Evolutionary conservation across 2,888 invertebrate genomes (phyloP), one percentile per base, ranked within the genome.

Genomic region (Timandra comae): DNA sequence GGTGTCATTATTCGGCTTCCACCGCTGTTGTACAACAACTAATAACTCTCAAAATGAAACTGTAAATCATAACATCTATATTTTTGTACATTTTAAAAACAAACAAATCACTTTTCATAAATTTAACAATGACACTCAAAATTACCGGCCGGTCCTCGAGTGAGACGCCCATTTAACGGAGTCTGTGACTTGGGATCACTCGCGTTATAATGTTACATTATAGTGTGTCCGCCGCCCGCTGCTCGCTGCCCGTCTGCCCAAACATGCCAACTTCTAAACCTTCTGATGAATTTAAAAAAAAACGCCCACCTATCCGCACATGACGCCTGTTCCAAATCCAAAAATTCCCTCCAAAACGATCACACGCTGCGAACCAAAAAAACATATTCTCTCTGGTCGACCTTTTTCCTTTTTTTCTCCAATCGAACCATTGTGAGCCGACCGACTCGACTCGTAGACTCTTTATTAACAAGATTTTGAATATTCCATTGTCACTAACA

Each of bases 381-480:
- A 78, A 76, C 66, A 57, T 44, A 42, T 39, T 58, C 57, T 61
- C 55, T 54, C 47, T 50, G 57, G 48, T 47, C 55, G 60, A 69
- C 69, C 65, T 78, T 81, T 80, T 77, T 68, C 60, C 68, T 68
- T 72, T 70, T 72, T 71, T 64, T 63, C 56, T 56, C 48, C 45
- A 51, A 53, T 58, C 34, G 51, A 50, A 56, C 65, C 66, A 72
- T 67, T 65, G 63, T 66, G 45, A 49, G 53, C 51, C 63, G 67
- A 66, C 56, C 59, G 64, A 65, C 55, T 41, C 43, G 52, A 57
- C 49, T 66, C 62, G 59, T 63, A 71, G 74, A 73, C 70, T 75
- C 79, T 80, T 77, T 82, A 81, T 81, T 84, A 85, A 85, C 85
- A 82, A 81, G 84, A 84, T 84, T 79, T 78, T 73, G 77, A 75